Base-by-base conservation (phyloP, 2,113 vertebrate genomes). In the Coreoperca whiteheadi region DNA sequence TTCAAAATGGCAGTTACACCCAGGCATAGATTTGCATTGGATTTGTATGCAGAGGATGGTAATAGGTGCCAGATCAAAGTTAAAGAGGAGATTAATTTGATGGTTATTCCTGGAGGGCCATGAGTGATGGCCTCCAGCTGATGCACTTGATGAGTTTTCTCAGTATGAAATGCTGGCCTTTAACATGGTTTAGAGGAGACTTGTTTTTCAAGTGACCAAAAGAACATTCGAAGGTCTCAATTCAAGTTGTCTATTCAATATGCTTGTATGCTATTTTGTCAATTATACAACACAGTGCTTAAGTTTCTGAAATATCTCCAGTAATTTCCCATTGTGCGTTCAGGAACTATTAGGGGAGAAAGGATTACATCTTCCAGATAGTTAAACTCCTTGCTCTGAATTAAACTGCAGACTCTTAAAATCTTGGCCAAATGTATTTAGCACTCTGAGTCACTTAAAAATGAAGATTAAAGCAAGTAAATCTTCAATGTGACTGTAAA, bases 51-150 rank as follows among this genome's bases (percentile, higher is more conserved):
- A 82, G 86, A 59, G 54, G 74, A 74, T 30, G 73, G 9, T 51
- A 60, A 76, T 65, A 60, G 83, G 53, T 6, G 0, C 59, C 46
- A 28, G 86, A 86, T 88, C 74, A 84, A 86, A 88, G 85, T 82
- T 89, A 84, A 77, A 86, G 72, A 81, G 77, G 50, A 79, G 64
- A 77, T 88, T 83, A 59, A 70, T 82, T 48, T 70, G 80, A 78
- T 84, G 54, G 57, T 66, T 81, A 51, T 84, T 83, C 64, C 82
- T 84, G 67, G 6, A 81, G 70, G 77, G 61, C 39, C 39, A 20
- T 74, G 82, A 83, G 64, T 50, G 78, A 90, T 80, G 71, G 82
- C 76, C 71, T 83, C 86, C 86, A 87, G 84, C 83, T 82, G 77
- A 71, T 63, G 74, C 56, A 54, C 56, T 76, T 70, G 59, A 84